Percentiles rank a stretch among this genome's conserved stretches.
phyloP scores from a whole-genome alignment of 2,888 invertebrate genomes.

The Trichacis sp. region DNA sequence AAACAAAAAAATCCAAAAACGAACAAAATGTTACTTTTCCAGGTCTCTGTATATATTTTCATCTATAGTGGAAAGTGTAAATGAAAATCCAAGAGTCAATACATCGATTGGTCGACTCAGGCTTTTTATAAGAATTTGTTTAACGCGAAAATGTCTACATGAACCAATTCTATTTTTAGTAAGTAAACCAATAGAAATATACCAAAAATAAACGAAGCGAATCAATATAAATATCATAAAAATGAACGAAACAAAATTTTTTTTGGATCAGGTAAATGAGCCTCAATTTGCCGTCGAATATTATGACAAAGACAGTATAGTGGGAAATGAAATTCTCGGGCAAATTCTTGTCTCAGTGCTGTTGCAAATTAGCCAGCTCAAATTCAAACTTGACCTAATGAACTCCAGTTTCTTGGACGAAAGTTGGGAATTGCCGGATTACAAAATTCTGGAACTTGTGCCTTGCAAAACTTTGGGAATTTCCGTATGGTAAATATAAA shows the following conservation, averaged over 20 bases:
- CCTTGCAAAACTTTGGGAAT: slow-evolving; percentile 75
- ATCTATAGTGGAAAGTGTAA: slow-evolving; percentile 69
- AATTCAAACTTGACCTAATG: slow-evolving; percentile 71
- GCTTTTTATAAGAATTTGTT: slow-evolving; percentile 70
- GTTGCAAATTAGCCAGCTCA: slow-evolving; percentile 70
- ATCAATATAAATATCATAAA: too few relatives aligned
- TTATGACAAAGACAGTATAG: slow-evolving; percentile 67
- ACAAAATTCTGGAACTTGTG: slow-evolving; percentile 73
- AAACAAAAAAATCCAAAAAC: neutral
- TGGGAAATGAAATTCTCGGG: slow-evolving; percentile 75
- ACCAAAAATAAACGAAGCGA: too few relatives aligned
- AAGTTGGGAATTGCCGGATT: slow-evolving; percentile 74
- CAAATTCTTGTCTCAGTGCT: slow-evolving; percentile 74
- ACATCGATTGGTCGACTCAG: slow-evolving; percentile 70
- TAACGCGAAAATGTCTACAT: slow-evolving; percentile 71
- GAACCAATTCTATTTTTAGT: slow-evolving; percentile 71
- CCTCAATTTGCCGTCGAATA: slow-evolving; percentile 56
- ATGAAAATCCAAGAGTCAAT: slow-evolving; percentile 65
- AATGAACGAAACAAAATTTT: slow-evolving; percentile 1
- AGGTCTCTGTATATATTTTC: slow-evolving; percentile 66
- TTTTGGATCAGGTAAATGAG: slow-evolving; percentile 51
- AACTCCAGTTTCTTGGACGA: slow-evolving; percentile 75
- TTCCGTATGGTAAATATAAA: slow-evolving; percentile 71
- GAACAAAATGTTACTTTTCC: slow-evolving; percentile 31
- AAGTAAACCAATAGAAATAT: slow-evolving; percentile 17